These are phyloP conservation scores for Agrotis ipsilon DNA, from an alignment of 2,888 invertebrate species.

Conservation along the genomic window DNA sequence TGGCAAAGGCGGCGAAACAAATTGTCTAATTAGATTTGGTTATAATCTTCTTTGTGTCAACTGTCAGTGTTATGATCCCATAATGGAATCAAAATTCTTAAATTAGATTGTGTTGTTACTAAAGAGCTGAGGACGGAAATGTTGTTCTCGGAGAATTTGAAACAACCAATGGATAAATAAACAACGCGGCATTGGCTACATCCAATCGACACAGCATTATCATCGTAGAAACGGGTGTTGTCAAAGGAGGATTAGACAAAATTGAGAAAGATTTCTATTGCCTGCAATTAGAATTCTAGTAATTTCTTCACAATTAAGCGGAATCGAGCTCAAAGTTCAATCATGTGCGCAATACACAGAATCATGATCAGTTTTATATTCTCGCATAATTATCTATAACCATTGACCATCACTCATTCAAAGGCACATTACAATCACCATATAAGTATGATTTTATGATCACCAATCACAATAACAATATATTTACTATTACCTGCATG, in stretches of 20 bases:
- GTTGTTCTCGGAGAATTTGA: too few relatives aligned
- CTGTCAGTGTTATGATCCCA: not conserved
- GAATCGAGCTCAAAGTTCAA: not conserved
- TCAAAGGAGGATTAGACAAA: too few relatives aligned
- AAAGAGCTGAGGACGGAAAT: too few relatives aligned
- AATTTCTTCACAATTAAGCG: not conserved
- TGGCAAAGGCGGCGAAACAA: not conserved
- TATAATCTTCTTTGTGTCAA: not conserved
- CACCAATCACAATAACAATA: not conserved
- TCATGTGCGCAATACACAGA: too few relatives aligned
- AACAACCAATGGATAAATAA: too few relatives aligned
- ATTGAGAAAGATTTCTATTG: too few relatives aligned
- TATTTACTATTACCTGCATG: not conserved
- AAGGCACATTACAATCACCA: slow-evolving; percentile 9
- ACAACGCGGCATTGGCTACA: too few relatives aligned
- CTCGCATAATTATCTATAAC: not conserved
- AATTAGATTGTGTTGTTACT: too few relatives aligned
- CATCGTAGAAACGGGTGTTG: too few relatives aligned
- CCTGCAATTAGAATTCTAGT: too few relatives aligned
- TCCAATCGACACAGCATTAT: too few relatives aligned
- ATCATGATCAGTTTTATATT: not conserved
- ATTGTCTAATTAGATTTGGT: slow-evolving; percentile 24
- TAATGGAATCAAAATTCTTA: too few relatives aligned
- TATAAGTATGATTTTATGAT: slow-evolving; percentile 19
- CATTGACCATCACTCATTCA: not conserved